A percentile compares a stretch with the other conserved stretches of the same genome.
phyloP scores from a whole-genome alignment of 2,113 vertebrate genomes.

The Kobus ellipsiprymnus region DNA sequence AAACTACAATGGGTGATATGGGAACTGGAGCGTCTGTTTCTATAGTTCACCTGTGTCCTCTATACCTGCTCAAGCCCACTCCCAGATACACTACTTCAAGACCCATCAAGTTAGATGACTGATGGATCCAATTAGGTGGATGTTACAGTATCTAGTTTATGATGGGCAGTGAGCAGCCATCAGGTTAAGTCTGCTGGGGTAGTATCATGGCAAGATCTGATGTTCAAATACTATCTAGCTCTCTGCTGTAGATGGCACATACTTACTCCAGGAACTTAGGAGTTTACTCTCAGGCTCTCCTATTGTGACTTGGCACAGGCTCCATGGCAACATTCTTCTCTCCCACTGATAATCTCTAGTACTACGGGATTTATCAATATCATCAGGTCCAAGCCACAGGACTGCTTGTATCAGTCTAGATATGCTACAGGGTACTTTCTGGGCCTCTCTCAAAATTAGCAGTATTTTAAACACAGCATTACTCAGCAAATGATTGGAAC shows the following conservation, averaged over 20 bases:
- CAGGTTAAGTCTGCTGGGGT: not conserved
- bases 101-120: not conserved
- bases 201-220: not conserved
- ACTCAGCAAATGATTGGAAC: not conserved
- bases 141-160: not conserved
- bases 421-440: not conserved
- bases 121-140: not conserved
- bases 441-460: not conserved
- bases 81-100: not conserved
- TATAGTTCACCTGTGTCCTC: not conserved
- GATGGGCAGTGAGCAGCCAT: not conserved
- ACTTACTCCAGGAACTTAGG: not conserved
- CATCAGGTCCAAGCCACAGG: not conserved
- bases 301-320: not conserved
- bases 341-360: not conserved
- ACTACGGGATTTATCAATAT: not conserved
- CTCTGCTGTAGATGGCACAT: not conserved
- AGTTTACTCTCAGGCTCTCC: not conserved
- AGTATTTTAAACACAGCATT: not conserved
- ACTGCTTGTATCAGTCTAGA: not conserved
- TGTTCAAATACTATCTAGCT: not conserved
- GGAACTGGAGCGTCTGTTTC: not conserved
- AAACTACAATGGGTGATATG: not conserved
- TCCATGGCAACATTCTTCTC: not conserved
- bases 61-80: not conserved